phyloP scores from a whole-genome alignment of 2,113 vertebrate species.

The Sapayoa aenigma region DNA sequence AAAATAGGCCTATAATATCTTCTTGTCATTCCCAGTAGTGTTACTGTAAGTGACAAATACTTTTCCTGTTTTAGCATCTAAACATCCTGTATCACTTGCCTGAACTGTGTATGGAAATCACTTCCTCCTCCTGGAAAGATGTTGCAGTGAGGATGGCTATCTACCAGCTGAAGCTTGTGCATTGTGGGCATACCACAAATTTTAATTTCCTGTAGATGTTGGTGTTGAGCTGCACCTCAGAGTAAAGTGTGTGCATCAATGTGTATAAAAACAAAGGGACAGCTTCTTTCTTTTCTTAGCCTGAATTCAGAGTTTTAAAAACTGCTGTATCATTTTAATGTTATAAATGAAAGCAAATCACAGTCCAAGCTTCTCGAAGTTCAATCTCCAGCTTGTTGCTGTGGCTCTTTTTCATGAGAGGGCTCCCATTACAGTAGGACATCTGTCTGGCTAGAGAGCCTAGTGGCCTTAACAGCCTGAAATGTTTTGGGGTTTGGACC shows the following conservation, averaged over 20 bases:
- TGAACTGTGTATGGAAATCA: neutral
- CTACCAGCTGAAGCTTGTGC: neutral
- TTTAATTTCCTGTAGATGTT: neutral
- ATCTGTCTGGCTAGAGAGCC: neutral
- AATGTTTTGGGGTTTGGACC: neutral
- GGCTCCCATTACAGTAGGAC: neutral
- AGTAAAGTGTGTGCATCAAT: neutral
- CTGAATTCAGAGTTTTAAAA: neutral
- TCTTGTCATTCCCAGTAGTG: rapidly evolving
- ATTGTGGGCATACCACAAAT: neutral
- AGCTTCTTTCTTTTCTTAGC: neutral
- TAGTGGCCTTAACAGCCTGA: neutral
- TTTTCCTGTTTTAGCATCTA: neutral
- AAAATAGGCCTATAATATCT: neutral
- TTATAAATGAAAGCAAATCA: neutral
- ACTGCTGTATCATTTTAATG: neutral
- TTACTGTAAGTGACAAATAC: neutral
- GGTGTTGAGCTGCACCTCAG: neutral
- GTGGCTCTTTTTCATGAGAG: neutral
- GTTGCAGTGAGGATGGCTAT: neutral
- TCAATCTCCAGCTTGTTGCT: neutral
- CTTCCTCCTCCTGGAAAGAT: neutral
- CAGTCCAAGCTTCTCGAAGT: neutral
- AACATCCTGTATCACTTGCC: neutral
- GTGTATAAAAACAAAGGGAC: neutral